Evolutionary conservation across 2,113 vertebrate genomes (phyloP).

Genomic region (Sapajus apella): DNA sequence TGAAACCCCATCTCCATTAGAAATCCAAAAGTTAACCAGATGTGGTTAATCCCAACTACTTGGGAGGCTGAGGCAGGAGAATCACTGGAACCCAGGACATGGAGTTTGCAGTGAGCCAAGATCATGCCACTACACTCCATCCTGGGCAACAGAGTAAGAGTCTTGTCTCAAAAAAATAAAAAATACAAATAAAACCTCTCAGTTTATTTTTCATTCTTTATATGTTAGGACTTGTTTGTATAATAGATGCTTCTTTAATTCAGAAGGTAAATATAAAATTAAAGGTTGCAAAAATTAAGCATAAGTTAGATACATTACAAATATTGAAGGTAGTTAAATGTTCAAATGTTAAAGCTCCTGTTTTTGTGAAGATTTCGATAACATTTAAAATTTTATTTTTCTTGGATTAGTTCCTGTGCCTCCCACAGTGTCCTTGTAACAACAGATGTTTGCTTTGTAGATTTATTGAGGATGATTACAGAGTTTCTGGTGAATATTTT

Average conservation of each 20-base stretch:
- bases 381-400: constrained; percentile 22
- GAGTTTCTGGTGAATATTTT: constrained; percentile 43
- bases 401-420: background rate
- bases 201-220: background rate
- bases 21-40: too few relatives aligned
- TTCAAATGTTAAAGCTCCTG: constrained; percentile 36
- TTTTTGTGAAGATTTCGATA: constrained; percentile 8
- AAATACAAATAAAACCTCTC: background rate
- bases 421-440: background rate
- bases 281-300: background rate
- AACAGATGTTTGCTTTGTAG: constrained; percentile 39
- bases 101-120: too few relatives aligned
- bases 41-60: too few relatives aligned
- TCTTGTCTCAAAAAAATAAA: background rate
- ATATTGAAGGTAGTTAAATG: background rate
- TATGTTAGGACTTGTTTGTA: background rate
- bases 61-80: too few relatives aligned
- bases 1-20: too few relatives aligned
- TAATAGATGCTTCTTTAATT: background rate
- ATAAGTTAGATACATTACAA: constrained; percentile 12
- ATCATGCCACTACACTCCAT: too few relatives aligned
- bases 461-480: background rate
- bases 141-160: too few relatives aligned
- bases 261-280: constrained; percentile 1
- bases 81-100: too few relatives aligned